These are phyloP conservation scores for Mus spretus DNA, from an alignment of 2,797 vertebrate genomes.

Conservation along the genomic window DNA sequence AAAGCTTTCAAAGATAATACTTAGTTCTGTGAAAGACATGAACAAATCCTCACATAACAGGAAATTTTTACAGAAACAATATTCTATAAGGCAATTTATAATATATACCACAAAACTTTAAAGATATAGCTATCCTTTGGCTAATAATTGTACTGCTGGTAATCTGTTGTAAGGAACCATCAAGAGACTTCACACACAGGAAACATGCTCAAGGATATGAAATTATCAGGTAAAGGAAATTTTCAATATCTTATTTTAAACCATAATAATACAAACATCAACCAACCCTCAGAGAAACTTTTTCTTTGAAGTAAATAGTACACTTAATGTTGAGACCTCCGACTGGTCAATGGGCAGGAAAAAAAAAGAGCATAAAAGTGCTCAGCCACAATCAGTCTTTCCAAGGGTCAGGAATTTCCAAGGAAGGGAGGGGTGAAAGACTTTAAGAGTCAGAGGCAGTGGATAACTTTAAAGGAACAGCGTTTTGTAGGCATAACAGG, in stretches of 20 bases:
- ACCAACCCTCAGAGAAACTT: not conserved
- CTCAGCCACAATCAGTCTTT: not conserved
- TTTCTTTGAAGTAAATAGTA: not conserved
- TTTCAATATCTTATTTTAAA: conserved; percentile 33
- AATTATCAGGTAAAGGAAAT: conserved; percentile 10
- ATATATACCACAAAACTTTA: conserved; percentile 9
- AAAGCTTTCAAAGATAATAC: conserved; percentile 27
- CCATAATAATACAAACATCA: not conserved
- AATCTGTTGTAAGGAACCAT: conserved; percentile 47
- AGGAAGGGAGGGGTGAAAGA: not conserved
- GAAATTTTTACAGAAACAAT: conserved; percentile 37
- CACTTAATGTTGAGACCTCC: not conserved
- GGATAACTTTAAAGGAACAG: not conserved
- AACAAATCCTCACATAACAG: conserved; percentile 2
- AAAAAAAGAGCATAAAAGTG: not conserved
- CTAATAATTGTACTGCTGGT: conserved; percentile 45
- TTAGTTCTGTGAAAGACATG: not conserved
- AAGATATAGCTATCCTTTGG: not conserved
- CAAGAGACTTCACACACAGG: not conserved
- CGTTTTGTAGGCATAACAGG: not conserved
- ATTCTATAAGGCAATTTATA: conserved; percentile 44
- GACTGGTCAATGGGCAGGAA: not conserved
- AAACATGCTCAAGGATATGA: conserved; percentile 42
- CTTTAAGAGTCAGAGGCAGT: not conserved
- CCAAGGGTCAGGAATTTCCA: not conserved